Percentiles rank a stretch among this genome's conserved stretches.
Evolutionary conservation across 1,140 invertebrate species (phyloP).

Genomic region (Drosophila parabipectinata): DNA sequence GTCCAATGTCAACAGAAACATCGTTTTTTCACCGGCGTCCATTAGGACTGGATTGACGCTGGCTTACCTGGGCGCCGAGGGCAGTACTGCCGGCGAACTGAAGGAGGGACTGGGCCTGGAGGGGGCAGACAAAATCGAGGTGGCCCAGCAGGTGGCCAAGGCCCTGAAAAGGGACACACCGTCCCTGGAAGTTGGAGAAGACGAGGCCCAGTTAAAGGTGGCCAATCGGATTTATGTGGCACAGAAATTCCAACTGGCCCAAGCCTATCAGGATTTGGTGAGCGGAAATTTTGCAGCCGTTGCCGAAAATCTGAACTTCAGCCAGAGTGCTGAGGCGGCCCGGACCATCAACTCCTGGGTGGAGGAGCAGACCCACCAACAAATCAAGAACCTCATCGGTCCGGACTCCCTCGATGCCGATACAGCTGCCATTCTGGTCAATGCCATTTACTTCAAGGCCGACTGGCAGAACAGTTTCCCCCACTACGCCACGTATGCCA

Average conservation of each 20-base stretch:
- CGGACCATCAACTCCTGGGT: slow-evolving; percentile 86
- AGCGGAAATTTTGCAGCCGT: slow-evolving; percentile 30
- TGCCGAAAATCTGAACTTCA: slow-evolving; percentile 84
- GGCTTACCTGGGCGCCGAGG: slow-evolving; percentile 85
- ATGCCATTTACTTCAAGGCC: slow-evolving; percentile 87
- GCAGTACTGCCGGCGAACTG: slow-evolving; percentile 85
- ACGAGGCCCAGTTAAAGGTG: slow-evolving; percentile 35
- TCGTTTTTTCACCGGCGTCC: slow-evolving; percentile 86
- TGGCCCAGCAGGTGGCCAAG: slow-evolving; percentile 35
- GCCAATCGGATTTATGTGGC: slow-evolving; percentile 60
- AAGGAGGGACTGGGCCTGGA: slow-evolving; percentile 75
- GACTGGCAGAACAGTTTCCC: slow-evolving; percentile 54
- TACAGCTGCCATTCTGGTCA: slow-evolving; percentile 86
- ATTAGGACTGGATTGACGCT: slow-evolving; percentile 85
- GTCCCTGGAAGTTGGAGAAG: background rate
- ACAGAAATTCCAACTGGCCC: slow-evolving; percentile 26
- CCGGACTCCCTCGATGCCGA: slow-evolving; percentile 54
- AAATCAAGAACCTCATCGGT: slow-evolving; percentile 86
- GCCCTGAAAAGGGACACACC: slow-evolving; percentile 16
- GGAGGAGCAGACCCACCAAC: slow-evolving; percentile 85
- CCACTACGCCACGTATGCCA: slow-evolving; percentile 33
- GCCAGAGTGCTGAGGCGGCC: slow-evolving; percentile 61
- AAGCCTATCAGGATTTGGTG: slow-evolving; percentile 40
- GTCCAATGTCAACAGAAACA: slow-evolving; percentile 72
- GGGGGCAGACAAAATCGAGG: slow-evolving; percentile 28